These are phyloP conservation scores for Trissolcus japonicus DNA, from an alignment of 2,888 invertebrate species.

Conservation along the genomic window DNA sequence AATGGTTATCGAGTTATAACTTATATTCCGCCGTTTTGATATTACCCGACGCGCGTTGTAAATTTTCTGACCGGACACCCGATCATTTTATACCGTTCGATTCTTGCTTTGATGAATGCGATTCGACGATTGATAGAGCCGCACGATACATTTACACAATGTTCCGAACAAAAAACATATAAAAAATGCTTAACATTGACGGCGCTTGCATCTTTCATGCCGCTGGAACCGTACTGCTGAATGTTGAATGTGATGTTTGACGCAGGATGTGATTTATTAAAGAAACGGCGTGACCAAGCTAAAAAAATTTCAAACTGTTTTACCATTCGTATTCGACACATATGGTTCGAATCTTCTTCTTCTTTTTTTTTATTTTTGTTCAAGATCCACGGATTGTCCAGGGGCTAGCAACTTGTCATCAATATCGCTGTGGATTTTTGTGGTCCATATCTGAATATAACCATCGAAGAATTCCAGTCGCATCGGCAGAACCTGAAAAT, in stretches of 20 bases:
- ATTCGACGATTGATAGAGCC: constrained; percentile 52
- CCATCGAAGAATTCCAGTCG: no score
- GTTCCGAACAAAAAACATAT: constrained; percentile 25
- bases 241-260: constrained; percentile 49
- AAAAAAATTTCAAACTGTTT: constrained; percentile 26
- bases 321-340: constrained; percentile 5
- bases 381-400: no score
- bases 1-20: constrained; percentile 17
- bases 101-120: constrained; percentile 47
- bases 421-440: neutral
- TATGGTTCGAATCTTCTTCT: neutral
- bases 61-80: constrained; percentile 39
- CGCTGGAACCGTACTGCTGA: constrained; percentile 22
- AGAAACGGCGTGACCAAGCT: constrained; percentile 23
- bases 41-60: constrained; percentile 30
- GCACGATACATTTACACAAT: constrained; percentile 49
- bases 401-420: neutral
- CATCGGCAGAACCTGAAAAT: neutral
- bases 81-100: constrained; percentile 48
- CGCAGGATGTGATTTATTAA: constrained; percentile 48
- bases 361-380: no score
- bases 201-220: constrained; percentile 49
- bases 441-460: neutral
- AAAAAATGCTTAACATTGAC: constrained; percentile 40
- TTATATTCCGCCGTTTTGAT: constrained; percentile 17